phyloP scores from a whole-genome alignment of 2,113 vertebrate genomes.

The Stictonetta naevosa region DNA sequence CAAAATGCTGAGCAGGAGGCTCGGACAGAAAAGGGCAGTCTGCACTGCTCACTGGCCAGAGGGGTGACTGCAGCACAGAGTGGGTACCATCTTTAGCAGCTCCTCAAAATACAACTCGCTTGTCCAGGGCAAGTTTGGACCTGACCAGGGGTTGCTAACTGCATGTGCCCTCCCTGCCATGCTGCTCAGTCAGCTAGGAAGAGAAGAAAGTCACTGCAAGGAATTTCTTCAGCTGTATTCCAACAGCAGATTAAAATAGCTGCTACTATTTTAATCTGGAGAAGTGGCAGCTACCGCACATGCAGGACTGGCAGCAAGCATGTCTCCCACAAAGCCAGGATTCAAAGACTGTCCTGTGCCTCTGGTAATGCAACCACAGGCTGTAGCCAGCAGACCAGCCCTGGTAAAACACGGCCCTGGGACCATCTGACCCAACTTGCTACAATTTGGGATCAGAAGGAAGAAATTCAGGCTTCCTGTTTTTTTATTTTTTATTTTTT shows the following conservation, averaged over 20 bases:
- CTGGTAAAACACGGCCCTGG: not conserved
- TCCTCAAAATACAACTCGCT: not conserved
- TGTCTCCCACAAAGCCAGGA: not conserved
- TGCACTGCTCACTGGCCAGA: accelerated
- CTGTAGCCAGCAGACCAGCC: not conserved
- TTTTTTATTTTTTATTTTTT: not conserved
- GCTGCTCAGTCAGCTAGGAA: not conserved
- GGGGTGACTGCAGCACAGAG: accelerated
- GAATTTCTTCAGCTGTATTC: slow-evolving; percentile 31
- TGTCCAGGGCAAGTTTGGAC: not conserved
- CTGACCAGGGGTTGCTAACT: not conserved
- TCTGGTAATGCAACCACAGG: slow-evolving; percentile 7
- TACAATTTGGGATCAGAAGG: not conserved
- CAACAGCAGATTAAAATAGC: slow-evolving; percentile 53
- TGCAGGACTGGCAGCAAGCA: slow-evolving; percentile 28
- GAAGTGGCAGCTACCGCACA: not conserved
- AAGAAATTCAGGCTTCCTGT: not conserved
- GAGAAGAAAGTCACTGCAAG: not conserved
- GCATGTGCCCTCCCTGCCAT: not conserved
- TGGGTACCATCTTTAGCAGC: accelerated
- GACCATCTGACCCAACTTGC: not conserved
- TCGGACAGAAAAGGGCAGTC: accelerated
- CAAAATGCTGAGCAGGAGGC: accelerated
- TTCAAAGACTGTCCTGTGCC: not conserved
- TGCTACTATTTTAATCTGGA: slow-evolving; percentile 40